A percentile compares a stretch with the other conserved stretches of the same genome.
Evolutionary conservation across 2,888 invertebrate genomes (phyloP).

Genomic region (Biston betularia): DNA sequence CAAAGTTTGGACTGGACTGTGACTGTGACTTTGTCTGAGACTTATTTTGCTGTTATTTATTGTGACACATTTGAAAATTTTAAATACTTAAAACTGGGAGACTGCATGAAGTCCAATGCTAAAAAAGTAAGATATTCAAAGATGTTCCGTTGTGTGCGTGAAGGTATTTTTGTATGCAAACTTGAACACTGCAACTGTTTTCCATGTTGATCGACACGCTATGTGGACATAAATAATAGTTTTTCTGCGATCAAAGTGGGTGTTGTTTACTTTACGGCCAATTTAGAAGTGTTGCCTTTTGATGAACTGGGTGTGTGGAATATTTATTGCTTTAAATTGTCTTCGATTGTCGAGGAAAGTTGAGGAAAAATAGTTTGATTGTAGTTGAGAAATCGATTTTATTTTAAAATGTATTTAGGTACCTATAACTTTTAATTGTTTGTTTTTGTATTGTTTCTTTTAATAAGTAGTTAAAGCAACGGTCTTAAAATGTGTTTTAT

Average conservation of each 20-base stretch:
- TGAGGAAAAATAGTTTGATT: constrained; percentile 22
- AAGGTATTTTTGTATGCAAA: background rate
- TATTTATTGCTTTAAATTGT: constrained; percentile 45
- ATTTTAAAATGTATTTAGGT: background rate
- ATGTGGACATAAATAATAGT: constrained; percentile 66
- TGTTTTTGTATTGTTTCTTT: too few relatives aligned
- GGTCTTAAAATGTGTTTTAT: too few relatives aligned
- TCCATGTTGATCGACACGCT: constrained; percentile 68
- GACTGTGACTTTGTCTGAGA: too few relatives aligned
- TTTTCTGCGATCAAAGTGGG: constrained; percentile 58
- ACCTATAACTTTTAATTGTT: too few relatives aligned
- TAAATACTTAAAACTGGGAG: too few relatives aligned
- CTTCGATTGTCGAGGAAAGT: constrained; percentile 38
- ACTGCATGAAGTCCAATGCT: too few relatives aligned
- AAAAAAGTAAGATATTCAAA: background rate
- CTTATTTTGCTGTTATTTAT: too few relatives aligned
- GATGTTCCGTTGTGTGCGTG: background rate
- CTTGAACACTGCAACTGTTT: constrained; percentile 17
- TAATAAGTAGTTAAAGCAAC: too few relatives aligned
- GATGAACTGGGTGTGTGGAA: constrained; percentile 48
- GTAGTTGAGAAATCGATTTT: constrained; percentile 16
- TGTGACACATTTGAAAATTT: too few relatives aligned
- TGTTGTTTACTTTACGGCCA: constrained; percentile 49
- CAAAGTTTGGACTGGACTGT: too few relatives aligned
- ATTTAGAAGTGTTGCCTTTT: constrained; percentile 49